Percentiles rank a stretch among this genome's conserved stretches.
phyloP scores from a whole-genome alignment of 2,797 vertebrate genomes.

The Peromyscus nudipes region DNA sequence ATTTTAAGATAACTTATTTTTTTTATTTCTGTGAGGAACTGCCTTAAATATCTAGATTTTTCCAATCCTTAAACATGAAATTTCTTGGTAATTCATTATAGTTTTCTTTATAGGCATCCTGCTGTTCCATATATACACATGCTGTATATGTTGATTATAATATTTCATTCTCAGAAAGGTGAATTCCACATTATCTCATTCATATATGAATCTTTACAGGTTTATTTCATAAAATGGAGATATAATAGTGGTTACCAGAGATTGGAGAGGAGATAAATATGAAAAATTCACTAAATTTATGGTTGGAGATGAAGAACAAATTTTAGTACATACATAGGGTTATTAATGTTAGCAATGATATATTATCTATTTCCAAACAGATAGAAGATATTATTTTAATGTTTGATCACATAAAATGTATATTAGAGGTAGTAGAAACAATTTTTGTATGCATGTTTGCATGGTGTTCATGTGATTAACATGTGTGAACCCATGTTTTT shows the following conservation, averaged over 20 bases:
- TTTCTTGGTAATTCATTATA: neutral
- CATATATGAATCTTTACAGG: neutral
- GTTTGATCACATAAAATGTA: no score
- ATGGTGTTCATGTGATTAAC: neutral
- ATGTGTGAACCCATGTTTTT: neutral
- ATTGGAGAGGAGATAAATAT: neutral
- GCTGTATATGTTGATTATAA: neutral
- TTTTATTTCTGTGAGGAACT: neutral
- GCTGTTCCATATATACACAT: neutral
- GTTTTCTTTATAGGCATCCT: neutral
- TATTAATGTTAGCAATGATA: neutral
- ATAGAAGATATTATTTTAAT: neutral
- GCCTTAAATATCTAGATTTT: neutral
- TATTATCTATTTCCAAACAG: neutral
- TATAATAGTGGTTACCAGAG: neutral
- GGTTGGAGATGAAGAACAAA: neutral
- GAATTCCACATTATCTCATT: neutral
- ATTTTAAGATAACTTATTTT: neutral
- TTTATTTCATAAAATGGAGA: neutral
- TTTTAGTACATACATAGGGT: neutral
- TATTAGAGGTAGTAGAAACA: neutral
- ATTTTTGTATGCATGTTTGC: neutral
- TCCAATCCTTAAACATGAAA: neutral
- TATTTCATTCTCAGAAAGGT: no score
- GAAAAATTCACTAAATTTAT: neutral